Evolutionary conservation across 2,113 vertebrate species (phyloP).

Genomic region (Tyrannus savana): DNA sequence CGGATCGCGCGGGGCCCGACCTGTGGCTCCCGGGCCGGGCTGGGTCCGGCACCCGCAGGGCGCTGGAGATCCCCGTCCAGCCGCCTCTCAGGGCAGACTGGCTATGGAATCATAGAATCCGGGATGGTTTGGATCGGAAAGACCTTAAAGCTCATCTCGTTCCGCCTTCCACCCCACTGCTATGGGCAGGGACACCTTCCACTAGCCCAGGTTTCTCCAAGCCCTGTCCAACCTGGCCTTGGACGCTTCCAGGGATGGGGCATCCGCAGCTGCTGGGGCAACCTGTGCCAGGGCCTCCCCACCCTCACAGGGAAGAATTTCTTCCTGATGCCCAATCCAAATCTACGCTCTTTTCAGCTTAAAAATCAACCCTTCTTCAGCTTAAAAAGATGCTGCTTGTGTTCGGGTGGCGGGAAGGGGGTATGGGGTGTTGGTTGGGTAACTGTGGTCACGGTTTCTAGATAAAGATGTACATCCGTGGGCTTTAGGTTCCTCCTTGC

Average conservation of each 20-base stretch:
- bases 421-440: background rate
- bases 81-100: accelerated
- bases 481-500: background rate
- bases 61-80: background rate
- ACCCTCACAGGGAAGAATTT: background rate
- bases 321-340: background rate
- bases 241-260: background rate
- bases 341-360: background rate
- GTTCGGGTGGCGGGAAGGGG: too few species aligned
- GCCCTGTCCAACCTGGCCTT: background rate
- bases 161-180: background rate
- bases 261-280: background rate
- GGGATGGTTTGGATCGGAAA: background rate
- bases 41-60: accelerated
- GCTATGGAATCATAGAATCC: accelerated
- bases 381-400: background rate
- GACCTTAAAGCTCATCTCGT: background rate
- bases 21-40: background rate
- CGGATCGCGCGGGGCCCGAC: conserved; percentile 5
- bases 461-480: accelerated
- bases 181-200: background rate
- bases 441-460: accelerated
- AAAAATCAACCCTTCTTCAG: background rate
- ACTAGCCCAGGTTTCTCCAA: background rate
- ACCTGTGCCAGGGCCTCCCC: background rate